Base-by-base conservation (phyloP, 2,888 invertebrate species). In the Luperina nickerlii region DNA sequence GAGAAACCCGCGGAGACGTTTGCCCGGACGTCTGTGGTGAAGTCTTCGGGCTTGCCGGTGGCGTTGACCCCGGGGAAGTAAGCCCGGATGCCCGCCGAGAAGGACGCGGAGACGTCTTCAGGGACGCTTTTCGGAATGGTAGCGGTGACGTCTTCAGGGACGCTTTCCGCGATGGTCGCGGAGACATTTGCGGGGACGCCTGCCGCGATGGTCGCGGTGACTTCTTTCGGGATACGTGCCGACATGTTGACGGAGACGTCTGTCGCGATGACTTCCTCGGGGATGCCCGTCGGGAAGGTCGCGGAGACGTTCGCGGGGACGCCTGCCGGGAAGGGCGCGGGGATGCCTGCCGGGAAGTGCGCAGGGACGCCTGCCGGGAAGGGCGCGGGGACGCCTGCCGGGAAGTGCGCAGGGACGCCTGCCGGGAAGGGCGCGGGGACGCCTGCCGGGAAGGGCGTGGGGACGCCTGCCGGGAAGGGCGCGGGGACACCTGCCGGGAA, bases 1-100 rank as follows among this genome's bases (percentile, higher is more conserved):
- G 68, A 18, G 80, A 27, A 38, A 3, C 13, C 5, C 48, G 67
- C 8, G 67, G 45, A 20, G 71, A 70, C 27, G 76, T 51, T 51
- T 51, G 62, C 11, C 20, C 54, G 7, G 79, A 54, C 42, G 69
- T 54, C 45, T 63, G 67, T 7, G 83, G 60, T 45, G 82, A 70
- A 63, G 4, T 42, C 13, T 77, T 45, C 63, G 48, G 68, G 32
- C 42, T 60, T 18, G 69, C 18, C 15, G 38, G 60, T 11, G 51
- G 20, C 11, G 70, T 45, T 27, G 69, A 54, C 32, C 45, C 60
- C 4, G 83, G 54, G 4, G 74, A 57, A 15, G 18, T 48, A n/a
- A 6, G 57, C 32, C 51, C 42, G 27, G 76, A 45, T 57, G 66
- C 1, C 27, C 24, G 27, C 18, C 32, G 42, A 20, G 76, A 15